Percentiles rank a stretch among this genome's conserved stretches.
These are phyloP conservation scores for Steatocranus sp. DNA, from an alignment of 2,797 vertebrate genomes.

Conservation along the genomic window DNA sequence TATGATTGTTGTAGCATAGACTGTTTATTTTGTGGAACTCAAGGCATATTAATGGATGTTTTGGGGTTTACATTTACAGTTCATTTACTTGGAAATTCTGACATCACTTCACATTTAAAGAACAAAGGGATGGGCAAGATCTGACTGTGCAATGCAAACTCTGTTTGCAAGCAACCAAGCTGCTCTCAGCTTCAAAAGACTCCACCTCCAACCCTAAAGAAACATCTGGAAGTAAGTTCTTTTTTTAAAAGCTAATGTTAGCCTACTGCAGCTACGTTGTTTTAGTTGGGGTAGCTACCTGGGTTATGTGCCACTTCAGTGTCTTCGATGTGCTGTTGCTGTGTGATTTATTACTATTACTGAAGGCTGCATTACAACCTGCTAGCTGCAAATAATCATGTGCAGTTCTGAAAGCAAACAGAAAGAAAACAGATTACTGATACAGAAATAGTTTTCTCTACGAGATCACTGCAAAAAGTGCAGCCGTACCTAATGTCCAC, in stretches of 20 bases:
- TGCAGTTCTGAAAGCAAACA: not conserved
- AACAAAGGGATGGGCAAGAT: not conserved
- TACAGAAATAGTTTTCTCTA: not conserved
- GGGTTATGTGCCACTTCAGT: not conserved
- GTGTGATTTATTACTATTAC: not conserved
- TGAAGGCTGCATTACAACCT: not conserved
- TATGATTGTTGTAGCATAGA: not conserved
- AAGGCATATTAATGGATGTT: not conserved
- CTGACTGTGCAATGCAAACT: not conserved
- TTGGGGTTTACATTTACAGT: not conserved
- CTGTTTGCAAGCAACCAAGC: not conserved
- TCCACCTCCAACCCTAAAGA: not conserved
- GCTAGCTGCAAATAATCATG: not conserved
- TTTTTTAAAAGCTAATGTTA: accelerated
- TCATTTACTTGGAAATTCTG: not conserved
- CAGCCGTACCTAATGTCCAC: accelerated
- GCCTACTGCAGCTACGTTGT: not conserved
- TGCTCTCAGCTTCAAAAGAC: not conserved
- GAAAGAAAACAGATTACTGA: not conserved
- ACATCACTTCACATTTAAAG: not conserved
- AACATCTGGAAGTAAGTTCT: not conserved
- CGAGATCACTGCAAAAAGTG: accelerated
- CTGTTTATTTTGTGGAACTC: not conserved
- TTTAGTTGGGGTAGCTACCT: not conserved
- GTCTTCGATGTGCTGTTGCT: not conserved